Conservation (phyloP, 2,113 vertebrate genomes). For the Amazona guildingii region DNA sequence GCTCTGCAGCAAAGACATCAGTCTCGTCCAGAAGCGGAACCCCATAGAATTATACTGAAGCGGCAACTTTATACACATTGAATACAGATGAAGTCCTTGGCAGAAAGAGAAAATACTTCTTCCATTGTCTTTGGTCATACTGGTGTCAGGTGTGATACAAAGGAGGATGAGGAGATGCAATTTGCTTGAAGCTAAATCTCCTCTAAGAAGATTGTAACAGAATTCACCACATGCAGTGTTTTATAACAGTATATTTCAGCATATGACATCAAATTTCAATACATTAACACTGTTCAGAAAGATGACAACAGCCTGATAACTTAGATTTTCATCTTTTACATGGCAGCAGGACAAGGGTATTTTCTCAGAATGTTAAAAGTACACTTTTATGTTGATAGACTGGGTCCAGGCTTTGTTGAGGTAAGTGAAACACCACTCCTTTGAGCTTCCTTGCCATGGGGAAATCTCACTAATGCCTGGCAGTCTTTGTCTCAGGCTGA, state of each 20-base stretch:
- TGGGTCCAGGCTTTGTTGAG: background rate
- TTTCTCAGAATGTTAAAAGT: background rate
- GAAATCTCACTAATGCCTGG: background rate
- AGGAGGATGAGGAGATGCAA: background rate
- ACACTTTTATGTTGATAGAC: background rate
- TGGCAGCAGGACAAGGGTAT: background rate
- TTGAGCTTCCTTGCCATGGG: background rate
- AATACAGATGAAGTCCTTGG: conserved; percentile 56
- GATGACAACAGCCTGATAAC: background rate
- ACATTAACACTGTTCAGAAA: background rate
- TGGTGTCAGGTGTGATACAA: background rate
- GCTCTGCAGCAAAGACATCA: conserved; percentile 21
- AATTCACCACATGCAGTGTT: background rate
- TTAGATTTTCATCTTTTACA: background rate
- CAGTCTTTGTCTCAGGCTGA: background rate
- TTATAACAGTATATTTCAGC: background rate
- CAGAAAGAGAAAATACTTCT: conserved; percentile 1
- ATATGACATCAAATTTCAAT: background rate
- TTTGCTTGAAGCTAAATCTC: conserved; percentile 7
- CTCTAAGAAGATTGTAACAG: background rate
- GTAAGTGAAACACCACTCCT: background rate
- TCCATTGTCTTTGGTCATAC: background rate
- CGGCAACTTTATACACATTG: background rate
- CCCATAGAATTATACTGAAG: conserved; percentile 7
- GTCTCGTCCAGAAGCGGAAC: conserved; percentile 36